Conservation (phyloP, 2,888 invertebrate genomes). For the Bombyx huttoni region DNA sequence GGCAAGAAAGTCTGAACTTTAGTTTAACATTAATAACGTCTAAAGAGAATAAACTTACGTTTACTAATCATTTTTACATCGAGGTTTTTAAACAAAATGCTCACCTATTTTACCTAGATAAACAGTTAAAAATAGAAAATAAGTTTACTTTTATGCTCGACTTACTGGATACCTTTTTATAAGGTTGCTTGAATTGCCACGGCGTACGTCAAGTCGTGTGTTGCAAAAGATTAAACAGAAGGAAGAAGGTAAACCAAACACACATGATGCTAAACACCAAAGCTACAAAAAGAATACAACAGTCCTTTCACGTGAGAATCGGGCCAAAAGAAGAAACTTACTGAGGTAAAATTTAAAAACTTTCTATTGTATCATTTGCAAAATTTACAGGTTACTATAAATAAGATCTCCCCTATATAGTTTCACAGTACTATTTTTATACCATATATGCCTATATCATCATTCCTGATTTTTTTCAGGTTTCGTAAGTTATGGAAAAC, state of each 20-base stretch:
- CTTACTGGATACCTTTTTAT: slow-evolving; percentile 13
- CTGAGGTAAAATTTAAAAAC: slow-evolving; percentile 30
- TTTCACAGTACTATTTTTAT: slow-evolving; percentile 1
- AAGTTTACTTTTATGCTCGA: neutral
- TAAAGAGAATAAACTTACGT: too few species aligned
- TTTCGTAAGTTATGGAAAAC: neutral
- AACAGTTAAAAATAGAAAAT: neutral
- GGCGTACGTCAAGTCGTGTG: slow-evolving; percentile 78
- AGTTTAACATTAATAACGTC: too few species aligned
- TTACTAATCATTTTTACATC: neutral
- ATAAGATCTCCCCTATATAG: neutral
- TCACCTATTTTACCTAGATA: neutral
- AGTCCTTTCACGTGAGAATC: slow-evolving; percentile 54
- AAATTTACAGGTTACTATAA: too few species aligned
- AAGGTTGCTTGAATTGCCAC: slow-evolving; percentile 76
- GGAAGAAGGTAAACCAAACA: slow-evolving; percentile 54
- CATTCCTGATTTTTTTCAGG: neutral
- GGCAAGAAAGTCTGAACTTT: too few species aligned
- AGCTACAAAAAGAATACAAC: slow-evolving; percentile 59
- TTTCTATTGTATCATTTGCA: too few species aligned
- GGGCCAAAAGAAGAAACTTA: slow-evolving; percentile 68
- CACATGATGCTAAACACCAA: slow-evolving; percentile 49
- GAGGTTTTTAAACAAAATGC: neutral
- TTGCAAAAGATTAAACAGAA: slow-evolving; percentile 73
- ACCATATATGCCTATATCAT: neutral